Evolutionary conservation across 2,797 vertebrate species (phyloP).

Genomic region (Brachyrhaphis roseni): DNA sequence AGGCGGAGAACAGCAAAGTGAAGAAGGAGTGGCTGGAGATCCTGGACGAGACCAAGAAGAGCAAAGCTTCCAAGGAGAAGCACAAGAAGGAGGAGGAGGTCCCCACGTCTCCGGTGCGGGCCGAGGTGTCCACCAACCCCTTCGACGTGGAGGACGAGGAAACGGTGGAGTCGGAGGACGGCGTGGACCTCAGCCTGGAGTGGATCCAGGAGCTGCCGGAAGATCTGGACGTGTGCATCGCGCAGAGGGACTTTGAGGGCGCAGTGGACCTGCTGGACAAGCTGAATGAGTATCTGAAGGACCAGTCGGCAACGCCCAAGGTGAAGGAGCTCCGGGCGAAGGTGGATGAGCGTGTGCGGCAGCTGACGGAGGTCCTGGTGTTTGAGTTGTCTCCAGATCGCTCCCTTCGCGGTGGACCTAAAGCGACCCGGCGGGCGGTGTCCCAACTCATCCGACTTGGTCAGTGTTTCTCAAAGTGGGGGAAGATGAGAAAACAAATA

Average conservation of each 20-base stretch:
- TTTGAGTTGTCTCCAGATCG: conserved; percentile 96
- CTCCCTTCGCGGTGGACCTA: conserved; percentile 91
- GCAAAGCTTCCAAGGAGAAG: conserved; percentile 86
- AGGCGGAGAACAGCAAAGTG: conserved; percentile 97
- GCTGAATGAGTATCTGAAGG: conserved; percentile 88
- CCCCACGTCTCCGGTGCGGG: conserved; percentile 70
- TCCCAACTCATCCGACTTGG: conserved; percentile 94
- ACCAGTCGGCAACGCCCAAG: conserved; percentile 84
- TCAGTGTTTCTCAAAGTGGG: conserved; percentile 19
- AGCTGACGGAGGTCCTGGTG: conserved; percentile 94
- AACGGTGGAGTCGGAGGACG: conserved; percentile 73
- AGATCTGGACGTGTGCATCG: conserved; percentile 96
- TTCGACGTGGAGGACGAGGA: conserved; percentile 82
- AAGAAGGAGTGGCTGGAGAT: conserved; percentile 99
- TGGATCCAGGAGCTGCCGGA: conserved; percentile 98
- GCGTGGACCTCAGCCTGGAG: conserved; percentile 88
- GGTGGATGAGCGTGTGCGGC: conserved; percentile 90
- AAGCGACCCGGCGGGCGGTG: conserved; percentile 92
- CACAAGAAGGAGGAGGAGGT: conserved; percentile 88
- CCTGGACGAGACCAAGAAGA: conserved; percentile 95
- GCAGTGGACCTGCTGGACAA: conserved; percentile 96
- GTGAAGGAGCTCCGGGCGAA: conserved; percentile 89
- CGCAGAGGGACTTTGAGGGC: conserved; percentile 96
- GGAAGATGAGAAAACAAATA: background rate
- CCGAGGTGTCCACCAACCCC: conserved; percentile 85